A percentile compares a stretch with the other conserved stretches of the same genome.
phyloP scores from a whole-genome alignment of 2,888 invertebrate genomes.

The Entomobrya multifasciata region DNA sequence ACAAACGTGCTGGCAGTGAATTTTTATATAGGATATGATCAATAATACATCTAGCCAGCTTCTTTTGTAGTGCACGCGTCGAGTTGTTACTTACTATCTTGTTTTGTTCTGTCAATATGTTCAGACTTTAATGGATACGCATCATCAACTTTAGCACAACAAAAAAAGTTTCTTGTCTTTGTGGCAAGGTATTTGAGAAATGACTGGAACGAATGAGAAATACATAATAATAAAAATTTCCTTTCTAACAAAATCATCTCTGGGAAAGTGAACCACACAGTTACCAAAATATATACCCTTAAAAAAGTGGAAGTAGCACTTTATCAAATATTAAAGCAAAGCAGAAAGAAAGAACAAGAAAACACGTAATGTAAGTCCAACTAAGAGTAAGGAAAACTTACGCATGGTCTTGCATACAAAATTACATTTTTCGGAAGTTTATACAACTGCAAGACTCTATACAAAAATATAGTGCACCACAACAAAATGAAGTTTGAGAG shows the following conservation, averaged over 20 bases:
- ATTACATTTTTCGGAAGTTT: constrained; percentile 27
- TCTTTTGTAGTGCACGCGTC: too few relatives aligned
- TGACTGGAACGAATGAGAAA: constrained; percentile 62
- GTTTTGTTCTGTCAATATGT: background rate
- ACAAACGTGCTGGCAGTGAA: too few relatives aligned
- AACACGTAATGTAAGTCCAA: constrained; percentile 64
- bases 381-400: constrained; percentile 12
- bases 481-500: constrained; percentile 18
- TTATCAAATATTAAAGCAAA: constrained; percentile 23
- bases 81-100: too few relatives aligned
- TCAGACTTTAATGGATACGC: constrained; percentile 14
- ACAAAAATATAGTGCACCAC: too few relatives aligned
- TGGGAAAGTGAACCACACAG: constrained; percentile 12
- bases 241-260: constrained; percentile 39
- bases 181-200: constrained; percentile 57
- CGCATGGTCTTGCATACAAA: constrained; percentile 63
- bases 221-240: constrained; percentile 54
- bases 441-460: constrained; percentile 1
- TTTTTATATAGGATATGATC: too few relatives aligned
- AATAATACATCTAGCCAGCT: too few relatives aligned
- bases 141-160: constrained; percentile 13
- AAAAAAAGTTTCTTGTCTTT: constrained; percentile 20
- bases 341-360: constrained; percentile 18
- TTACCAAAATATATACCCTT: background rate
- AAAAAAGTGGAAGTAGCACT: background rate